Evolutionary conservation across 2,888 invertebrate species (phyloP).

Genomic region (Phyllotreta striolata): DNA sequence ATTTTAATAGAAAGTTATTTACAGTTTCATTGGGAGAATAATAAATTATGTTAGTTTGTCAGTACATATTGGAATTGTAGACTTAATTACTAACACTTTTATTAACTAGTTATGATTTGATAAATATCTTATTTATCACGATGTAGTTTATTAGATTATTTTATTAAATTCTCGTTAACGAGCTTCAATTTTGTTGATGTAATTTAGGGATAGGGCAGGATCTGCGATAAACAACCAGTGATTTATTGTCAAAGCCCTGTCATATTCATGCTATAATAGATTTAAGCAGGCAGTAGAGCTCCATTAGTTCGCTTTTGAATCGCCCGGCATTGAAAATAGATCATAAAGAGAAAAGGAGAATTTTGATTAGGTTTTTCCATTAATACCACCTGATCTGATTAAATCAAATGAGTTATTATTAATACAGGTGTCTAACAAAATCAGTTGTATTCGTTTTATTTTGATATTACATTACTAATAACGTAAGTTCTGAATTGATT

Average conservation of each 20-base stretch:
- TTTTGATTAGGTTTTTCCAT: constrained; percentile 3
- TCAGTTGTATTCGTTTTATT: too few species aligned
- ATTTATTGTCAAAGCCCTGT: constrained; percentile 5
- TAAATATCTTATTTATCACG: too few species aligned
- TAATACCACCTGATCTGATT: background rate
- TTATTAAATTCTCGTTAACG: constrained; percentile 2
- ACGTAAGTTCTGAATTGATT: too few species aligned
- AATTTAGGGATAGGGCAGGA: constrained; percentile 9
- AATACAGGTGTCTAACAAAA: too few species aligned
- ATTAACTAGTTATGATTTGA: too few species aligned
- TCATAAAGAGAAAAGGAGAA: constrained; percentile 1
- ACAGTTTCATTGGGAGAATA: too few species aligned
- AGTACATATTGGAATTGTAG: too few species aligned
- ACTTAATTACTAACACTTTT: too few species aligned
- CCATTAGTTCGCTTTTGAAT: constrained; percentile 10
- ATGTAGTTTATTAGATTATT: background rate
- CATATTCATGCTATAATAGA: constrained; percentile 12
- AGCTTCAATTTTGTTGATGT: background rate
- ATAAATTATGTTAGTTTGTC: too few species aligned
- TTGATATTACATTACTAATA: too few species aligned
- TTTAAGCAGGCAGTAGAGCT: background rate
- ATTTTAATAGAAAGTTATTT: too few species aligned
- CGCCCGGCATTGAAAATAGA: constrained; percentile 3
- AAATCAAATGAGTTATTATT: too few species aligned
- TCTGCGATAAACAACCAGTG: background rate